Base-by-base conservation (phyloP, 92 coral and sea anemone species). In the Zoanthus sansibaricus region DNA sequence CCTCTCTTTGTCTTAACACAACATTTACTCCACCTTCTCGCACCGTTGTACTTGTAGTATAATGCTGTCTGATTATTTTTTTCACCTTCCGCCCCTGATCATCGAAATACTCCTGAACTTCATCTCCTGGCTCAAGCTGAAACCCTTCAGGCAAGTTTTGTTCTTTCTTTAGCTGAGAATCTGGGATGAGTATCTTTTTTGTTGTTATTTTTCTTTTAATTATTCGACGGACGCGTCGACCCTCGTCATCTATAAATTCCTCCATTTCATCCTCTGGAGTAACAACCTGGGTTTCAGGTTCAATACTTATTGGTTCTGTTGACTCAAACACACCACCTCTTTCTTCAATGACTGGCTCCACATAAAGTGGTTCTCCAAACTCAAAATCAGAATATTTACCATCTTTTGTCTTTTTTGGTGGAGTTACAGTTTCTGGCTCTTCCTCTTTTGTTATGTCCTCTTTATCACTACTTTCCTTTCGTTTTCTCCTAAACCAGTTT, bases 221-320 rank as follows among this genome's bases (percentile, higher is more conserved):
- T 15, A 91, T 71, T n/a, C 94, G 75, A 21, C 86, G 86, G 13
- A 88, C 94, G 32, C 86, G 75, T 18, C 90, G 72, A 54, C 94
- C 94, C 72, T 88, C 87, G 42, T 84, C 92, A 77, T 91, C 92
- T 8, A 89, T 58, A 79, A 74, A 91, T 86, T 88, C 94, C 82
- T 91, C 94, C 14, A 89, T 46, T 32, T 68, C 89, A 32, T 86
- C 87, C 47, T 47, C 86, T 31, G 88, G 88, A 37, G 46, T 21
- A 17, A 72, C 30, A 37, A 61, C 88, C 42, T 18, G 58, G 54
- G 44, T 21, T 83, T 83, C 33, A 6, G 94, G 87, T n/a, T 70
- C 89, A 17, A 78, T 64, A 68, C 42, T 83, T 30, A 88, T 83
- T 10, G 94, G 91, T 71, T 76, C 86, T 16, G 86, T 85, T 49